Percentiles rank a stretch among this genome's conserved stretches.
Conservation (phyloP, 2,113 vertebrate genomes). For the Callorhinus ursinus region DNA sequence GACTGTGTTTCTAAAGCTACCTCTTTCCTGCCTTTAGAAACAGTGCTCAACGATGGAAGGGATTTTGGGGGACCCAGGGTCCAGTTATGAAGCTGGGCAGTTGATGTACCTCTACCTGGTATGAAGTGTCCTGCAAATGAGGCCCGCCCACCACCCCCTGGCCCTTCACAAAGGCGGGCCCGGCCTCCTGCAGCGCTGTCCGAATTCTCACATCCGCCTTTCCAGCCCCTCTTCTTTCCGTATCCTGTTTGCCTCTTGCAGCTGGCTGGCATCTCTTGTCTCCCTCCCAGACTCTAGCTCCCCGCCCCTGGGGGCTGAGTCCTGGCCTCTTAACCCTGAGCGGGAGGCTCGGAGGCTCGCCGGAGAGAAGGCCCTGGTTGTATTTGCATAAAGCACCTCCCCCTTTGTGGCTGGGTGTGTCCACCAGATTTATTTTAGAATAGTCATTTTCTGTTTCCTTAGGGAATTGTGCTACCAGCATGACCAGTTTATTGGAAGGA, state of each 20-base stretch:
- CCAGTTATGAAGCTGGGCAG: fast-evolving
- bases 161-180: background rate
- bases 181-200: background rate
- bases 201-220: background rate
- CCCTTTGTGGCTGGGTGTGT: constrained; percentile 24
- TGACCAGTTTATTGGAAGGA: constrained; percentile 35
- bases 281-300: background rate
- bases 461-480: constrained; percentile 7
- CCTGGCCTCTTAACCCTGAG: background rate
- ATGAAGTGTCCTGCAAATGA: background rate
- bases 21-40: background rate
- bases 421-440: constrained; percentile 45
- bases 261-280: background rate
- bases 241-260: background rate
- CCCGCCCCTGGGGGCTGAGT: background rate
- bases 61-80: background rate
- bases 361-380: background rate
- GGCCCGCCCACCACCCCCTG: background rate
- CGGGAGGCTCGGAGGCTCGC: background rate
- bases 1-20: background rate
- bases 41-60: fast-evolving
- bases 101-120: background rate
- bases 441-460: constrained; percentile 32
- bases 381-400: background rate
- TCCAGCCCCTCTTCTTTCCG: background rate